Percentiles rank a stretch among this genome's conserved stretches.
These are phyloP conservation scores for Thecophora atra DNA, from an alignment of 2,888 invertebrate species.

Conservation along the genomic window DNA sequence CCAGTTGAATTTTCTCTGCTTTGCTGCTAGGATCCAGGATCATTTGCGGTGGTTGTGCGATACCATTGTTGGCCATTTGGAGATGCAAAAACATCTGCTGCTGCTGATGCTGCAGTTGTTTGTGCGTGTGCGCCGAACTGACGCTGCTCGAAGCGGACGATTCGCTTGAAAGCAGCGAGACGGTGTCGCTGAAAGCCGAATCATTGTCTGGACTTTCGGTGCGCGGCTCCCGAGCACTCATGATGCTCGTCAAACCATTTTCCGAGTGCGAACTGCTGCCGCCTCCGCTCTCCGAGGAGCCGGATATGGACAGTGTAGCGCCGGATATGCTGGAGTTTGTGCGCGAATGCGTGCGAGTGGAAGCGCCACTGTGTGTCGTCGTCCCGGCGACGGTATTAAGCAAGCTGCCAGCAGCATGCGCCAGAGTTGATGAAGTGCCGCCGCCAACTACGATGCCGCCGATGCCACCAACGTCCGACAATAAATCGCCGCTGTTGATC, in stretches of 20 bases:
- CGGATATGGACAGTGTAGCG: conserved; percentile 59
- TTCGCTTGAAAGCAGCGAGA: conserved; percentile 88
- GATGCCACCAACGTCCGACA: conserved; percentile 35
- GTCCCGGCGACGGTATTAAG: conserved; percentile 51
- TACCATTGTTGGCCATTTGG: conserved; percentile 38
- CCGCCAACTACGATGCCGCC: background rate
- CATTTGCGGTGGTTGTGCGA: conserved; percentile 36
- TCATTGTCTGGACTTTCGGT: conserved; percentile 97
- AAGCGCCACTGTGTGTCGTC: conserved; percentile 59
- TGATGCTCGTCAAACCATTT: conserved; percentile 52
- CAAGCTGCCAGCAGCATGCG: conserved; percentile 19
- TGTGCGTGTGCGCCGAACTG: conserved; percentile 67
- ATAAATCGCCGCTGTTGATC: conserved; percentile 55
- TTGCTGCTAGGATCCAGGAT: conserved; percentile 68
- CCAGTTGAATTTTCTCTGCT: conserved; percentile 95
- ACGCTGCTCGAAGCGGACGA: conserved; percentile 92
- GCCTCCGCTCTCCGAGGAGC: conserved; percentile 54
- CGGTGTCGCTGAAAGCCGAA: conserved; percentile 97
- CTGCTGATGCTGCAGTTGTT: conserved; percentile 49
- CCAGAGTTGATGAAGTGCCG: conserved; percentile 15
- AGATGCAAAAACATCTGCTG: conserved; percentile 42
- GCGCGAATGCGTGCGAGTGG: conserved; percentile 61
- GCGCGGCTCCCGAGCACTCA: conserved; percentile 68
- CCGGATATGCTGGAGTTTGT: conserved; percentile 66
- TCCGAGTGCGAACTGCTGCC: conserved; percentile 63